Conservation (phyloP, 2,113 vertebrate species). For the Xiphias gladius region DNA sequence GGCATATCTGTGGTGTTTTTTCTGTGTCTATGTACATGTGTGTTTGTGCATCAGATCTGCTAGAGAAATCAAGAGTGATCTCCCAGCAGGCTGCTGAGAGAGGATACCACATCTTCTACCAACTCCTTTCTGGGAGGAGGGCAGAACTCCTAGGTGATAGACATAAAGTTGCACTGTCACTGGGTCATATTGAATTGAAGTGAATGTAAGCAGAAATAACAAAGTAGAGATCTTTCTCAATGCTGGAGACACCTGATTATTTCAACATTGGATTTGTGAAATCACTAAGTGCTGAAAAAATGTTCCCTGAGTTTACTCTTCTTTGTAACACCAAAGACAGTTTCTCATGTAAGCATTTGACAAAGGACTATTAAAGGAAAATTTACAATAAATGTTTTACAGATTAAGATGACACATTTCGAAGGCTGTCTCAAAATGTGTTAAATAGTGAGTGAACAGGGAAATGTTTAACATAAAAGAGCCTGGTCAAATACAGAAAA, state of each 20-base stretch:
- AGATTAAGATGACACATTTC: no score
- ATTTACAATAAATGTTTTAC: not conserved
- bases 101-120: constrained; percentile 92
- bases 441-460: no score
- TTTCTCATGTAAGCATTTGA: not conserved
- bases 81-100: constrained; percentile 90
- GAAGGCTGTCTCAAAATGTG: no score
- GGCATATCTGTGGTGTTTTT: not conserved
- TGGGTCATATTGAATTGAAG: no score
- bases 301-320: not conserved
- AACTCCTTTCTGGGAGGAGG: constrained; percentile 91
- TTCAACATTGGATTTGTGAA: not conserved
- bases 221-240: not conserved
- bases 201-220: not conserved
- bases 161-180: not conserved
- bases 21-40: not conserved
- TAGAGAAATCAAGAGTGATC: constrained; percentile 91
- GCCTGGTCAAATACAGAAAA: no score
- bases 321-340: not conserved
- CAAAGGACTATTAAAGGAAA: not conserved
- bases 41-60: constrained; percentile 80
- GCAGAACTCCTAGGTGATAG: constrained; percentile 86
- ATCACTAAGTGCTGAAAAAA: not conserved
- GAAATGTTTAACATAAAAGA: no score
- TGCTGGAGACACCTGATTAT: not conserved